These are phyloP conservation scores for Pantherophis alleghaniensis DNA, from an alignment of 2,797 vertebrate genomes.

Conservation along the genomic window DNA sequence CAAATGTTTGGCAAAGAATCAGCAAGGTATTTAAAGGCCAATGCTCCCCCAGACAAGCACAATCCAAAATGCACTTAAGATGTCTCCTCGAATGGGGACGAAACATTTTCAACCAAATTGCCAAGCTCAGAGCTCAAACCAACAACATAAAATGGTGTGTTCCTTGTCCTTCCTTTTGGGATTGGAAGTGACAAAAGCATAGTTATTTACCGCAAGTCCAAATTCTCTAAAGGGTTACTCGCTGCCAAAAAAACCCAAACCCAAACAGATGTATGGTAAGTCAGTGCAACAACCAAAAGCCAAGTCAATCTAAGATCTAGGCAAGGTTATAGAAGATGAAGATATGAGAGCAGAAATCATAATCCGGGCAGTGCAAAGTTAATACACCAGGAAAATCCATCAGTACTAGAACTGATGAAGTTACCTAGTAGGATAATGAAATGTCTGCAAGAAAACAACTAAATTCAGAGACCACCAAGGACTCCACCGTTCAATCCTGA, in stretches of 20 bases:
- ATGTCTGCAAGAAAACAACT: no score
- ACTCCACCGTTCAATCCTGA: no score
- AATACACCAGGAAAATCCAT: neutral
- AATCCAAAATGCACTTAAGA: no score
- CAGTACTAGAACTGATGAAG: neutral
- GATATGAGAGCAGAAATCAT: neutral
- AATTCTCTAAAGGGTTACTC: neutral
- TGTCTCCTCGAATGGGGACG: no score
- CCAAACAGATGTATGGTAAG: neutral
- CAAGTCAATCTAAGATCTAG: neutral
- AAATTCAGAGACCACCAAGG: no score
- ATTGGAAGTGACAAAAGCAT: neutral
- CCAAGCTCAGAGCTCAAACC: no score
- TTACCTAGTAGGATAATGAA: no score
- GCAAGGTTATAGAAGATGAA: neutral
- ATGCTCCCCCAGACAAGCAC: no score
- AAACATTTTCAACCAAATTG: no score
- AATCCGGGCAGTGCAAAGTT: neutral
- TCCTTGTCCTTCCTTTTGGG: neutral
- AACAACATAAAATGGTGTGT: neutral
- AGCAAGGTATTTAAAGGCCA: no score
- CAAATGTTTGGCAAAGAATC: no score
- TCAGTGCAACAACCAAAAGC: neutral
- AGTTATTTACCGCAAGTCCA: neutral
- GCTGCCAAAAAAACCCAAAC: no score